Evolutionary conservation across 1,140 invertebrate genomes (phyloP), one percentile per base, ranked within the genome.

Genomic region (Hormaphis cornu): DNA sequence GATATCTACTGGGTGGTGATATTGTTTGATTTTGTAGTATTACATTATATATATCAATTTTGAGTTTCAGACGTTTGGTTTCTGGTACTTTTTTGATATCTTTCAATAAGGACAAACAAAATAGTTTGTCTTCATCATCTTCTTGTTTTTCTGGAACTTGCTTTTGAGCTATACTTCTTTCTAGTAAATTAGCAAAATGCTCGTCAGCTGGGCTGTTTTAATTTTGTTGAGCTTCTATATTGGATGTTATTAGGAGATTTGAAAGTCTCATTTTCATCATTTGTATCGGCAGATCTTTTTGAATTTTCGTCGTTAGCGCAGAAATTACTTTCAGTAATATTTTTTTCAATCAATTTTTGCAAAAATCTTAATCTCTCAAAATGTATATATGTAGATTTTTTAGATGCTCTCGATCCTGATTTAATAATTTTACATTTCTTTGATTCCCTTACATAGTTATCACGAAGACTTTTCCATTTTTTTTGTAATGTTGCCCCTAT

Each of bases 51-150:
- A 10, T 48, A 48, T 48, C 48, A 50, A 50, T 50, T 28, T 50
- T 28, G 14, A 50, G 48, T 50, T 50, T 50, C 48, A 50, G 14
- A 26, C 14, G 48, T 50, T 50, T 50, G 48, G 48, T 50, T 50
- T 50, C 48, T 50, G 46, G 20, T 26, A 50, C 24, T 28, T 28
- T 50, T 50, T 50, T 50, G 12, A 50, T 50, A 28, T 50, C 48
- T 50, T 50, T 50, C 24, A 50, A 28, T 28, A 28, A 5, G 12
- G 48, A 50, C 22, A 50, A 50, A 50, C 48, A 26, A 50, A 50
- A 50, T 50, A 61, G 16, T 61, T 61, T 44, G 58, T 61, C 40
- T 42, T 40, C 24, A 61, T 50, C 48, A n/a, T 50, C 48, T 50
- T 50, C 48, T 50, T 26, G 48, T 50, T 26, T 50, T 50, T 26